These are phyloP conservation scores for Cephalopachus bancanus DNA, from an alignment of 2,797 vertebrate species.

Conservation along the genomic window DNA sequence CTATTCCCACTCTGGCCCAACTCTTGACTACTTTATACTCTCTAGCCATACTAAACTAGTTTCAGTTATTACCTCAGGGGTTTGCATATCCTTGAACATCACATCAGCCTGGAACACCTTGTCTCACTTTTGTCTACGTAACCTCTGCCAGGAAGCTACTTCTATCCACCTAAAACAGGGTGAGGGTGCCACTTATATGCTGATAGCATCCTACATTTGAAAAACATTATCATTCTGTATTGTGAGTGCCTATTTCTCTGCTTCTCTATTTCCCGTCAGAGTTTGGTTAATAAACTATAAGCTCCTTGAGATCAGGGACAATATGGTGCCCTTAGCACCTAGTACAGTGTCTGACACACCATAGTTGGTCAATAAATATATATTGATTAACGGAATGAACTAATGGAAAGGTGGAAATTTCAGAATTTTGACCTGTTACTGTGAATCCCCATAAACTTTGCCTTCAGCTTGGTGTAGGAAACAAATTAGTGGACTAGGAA, in stretches of 20 bases:
- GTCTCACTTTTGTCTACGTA: neutral
- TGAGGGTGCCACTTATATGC: neutral
- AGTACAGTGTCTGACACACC: constrained; percentile 36
- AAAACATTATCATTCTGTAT: neutral
- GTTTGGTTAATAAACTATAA: constrained; percentile 61
- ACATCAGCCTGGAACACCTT: neutral
- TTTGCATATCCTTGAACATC: constrained; percentile 47
- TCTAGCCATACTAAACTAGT: constrained; percentile 38
- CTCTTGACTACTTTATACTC: neutral
- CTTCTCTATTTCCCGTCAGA: constrained; percentile 44
- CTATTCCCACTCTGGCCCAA: neutral
- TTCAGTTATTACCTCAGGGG: constrained; percentile 40
- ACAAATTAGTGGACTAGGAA: constrained; percentile 40
- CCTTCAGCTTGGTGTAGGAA: neutral
- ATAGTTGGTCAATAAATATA: constrained; percentile 52
- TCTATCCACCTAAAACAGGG: constrained; percentile 18
- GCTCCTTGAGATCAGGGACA: constrained; percentile 1
- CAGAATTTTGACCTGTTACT: constrained; percentile 10
- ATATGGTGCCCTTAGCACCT: neutral
- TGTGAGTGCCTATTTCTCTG: constrained; percentile 39
- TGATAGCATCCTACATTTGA: neutral
- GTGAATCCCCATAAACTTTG: neutral
- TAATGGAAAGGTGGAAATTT: constrained; percentile 3
- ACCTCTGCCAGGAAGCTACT: constrained; percentile 35
- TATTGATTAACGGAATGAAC: constrained; percentile 51